Percentiles rank a stretch among this genome's conserved stretches.
Conservation (phyloP, 2,888 invertebrate genomes). For the Adela reaumurella region DNA sequence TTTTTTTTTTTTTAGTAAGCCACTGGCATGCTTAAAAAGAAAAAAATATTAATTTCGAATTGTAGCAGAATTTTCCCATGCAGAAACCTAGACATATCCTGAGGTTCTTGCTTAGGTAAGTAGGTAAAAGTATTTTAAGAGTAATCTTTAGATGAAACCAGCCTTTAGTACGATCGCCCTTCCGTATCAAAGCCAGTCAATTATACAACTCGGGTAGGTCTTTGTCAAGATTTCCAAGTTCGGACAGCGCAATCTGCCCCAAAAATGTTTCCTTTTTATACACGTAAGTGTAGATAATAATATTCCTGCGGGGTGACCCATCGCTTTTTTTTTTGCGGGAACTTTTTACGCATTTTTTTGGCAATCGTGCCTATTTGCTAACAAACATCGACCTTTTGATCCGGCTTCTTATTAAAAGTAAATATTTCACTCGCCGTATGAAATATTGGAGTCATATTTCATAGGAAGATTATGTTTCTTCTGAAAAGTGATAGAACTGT, state of each 20-base stretch:
- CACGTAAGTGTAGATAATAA: too few species aligned
- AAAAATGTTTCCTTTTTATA: not conserved
- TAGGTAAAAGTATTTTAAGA: too few species aligned
- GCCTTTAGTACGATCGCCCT: not conserved
- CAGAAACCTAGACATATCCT: too few species aligned
- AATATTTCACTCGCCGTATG: conserved; percentile 44
- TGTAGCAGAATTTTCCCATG: too few species aligned
- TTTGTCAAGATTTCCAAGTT: not conserved
- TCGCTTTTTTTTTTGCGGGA: not conserved
- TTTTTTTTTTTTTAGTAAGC: too few species aligned
- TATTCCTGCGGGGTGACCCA: not conserved
- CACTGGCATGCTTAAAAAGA: too few species aligned
- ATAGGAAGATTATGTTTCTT: too few species aligned
- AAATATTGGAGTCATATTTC: too few species aligned
- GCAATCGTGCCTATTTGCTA: conserved; percentile 44
- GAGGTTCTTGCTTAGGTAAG: too few species aligned
- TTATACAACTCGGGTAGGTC: not conserved
- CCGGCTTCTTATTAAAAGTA: conserved; percentile 51
- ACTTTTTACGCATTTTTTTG: conserved; percentile 12
- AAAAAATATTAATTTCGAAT: too few species aligned
- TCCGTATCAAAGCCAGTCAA: not conserved
- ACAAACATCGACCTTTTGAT: conserved; percentile 53
- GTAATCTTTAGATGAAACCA: too few species aligned
- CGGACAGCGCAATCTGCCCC: not conserved
- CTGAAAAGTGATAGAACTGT: too few species aligned